Conservation (phyloP, 2,113 vertebrate species). For the Mastomys coucha region DNA sequence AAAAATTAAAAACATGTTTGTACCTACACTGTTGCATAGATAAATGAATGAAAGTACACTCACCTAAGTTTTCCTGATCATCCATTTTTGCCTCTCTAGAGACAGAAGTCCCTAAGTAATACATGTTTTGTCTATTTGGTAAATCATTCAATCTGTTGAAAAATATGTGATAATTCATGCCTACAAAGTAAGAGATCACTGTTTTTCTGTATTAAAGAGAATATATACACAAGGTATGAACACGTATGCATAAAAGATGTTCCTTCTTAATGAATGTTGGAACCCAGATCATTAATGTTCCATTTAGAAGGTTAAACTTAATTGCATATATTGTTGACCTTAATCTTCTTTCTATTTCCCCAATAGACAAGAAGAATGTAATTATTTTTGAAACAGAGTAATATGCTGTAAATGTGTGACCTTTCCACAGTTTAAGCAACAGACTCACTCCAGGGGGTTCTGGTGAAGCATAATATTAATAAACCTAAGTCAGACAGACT, state of each 20-base stretch:
- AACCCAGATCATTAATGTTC: slow-evolving; percentile 60
- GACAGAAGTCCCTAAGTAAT: background rate
- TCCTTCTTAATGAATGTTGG: slow-evolving; percentile 8
- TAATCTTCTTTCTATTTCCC: slow-evolving; percentile 68
- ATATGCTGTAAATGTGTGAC: slow-evolving; percentile 66
- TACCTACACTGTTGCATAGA: background rate
- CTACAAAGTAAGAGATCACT: background rate
- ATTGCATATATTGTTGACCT: slow-evolving; percentile 63
- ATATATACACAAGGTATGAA: background rate
- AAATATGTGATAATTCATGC: background rate
- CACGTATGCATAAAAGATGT: background rate
- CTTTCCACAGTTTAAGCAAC: slow-evolving; percentile 74
- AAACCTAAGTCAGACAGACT: background rate
- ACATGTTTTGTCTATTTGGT: background rate
- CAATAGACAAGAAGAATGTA: slow-evolving; percentile 69
- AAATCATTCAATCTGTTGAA: background rate
- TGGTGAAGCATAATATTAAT: slow-evolving; percentile 61
- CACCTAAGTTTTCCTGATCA: fast-evolving
- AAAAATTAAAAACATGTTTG: background rate
- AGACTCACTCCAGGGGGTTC: slow-evolving; percentile 55
- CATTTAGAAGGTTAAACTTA: slow-evolving; percentile 77
- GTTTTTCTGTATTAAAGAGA: background rate
- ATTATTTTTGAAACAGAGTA: slow-evolving; percentile 76
- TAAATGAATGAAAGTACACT: background rate
- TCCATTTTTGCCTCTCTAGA: background rate